Percentiles rank a stretch among this genome's conserved stretches.
These are phyloP conservation scores for Parazoanthus darwini DNA, from an alignment of 92 coral and sea anemone genomes.

Conservation along the genomic window DNA sequence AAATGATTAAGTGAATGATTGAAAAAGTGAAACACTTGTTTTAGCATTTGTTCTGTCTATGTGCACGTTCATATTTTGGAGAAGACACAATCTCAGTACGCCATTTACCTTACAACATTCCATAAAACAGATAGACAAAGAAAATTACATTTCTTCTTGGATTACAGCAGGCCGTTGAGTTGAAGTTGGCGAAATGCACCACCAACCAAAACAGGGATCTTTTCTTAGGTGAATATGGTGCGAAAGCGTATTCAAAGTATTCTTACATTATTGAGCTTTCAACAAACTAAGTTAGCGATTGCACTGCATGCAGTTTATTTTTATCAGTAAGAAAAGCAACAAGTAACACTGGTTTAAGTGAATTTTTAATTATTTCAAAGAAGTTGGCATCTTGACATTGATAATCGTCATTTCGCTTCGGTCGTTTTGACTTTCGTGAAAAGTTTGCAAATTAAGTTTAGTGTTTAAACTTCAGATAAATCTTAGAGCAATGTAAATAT, in stretches of 20 bases:
- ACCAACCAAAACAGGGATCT: background rate
- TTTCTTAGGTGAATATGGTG: no score
- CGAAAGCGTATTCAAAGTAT: no score
- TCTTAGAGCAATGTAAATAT: background rate
- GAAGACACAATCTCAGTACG: no score
- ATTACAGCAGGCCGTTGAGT: background rate
- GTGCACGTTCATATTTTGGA: no score
- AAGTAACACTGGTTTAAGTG: background rate
- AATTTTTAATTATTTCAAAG: background rate
- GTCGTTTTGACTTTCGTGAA: background rate
- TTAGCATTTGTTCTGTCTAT: background rate
- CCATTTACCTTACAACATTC: background rate
- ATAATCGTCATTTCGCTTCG: background rate
- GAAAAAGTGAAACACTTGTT: background rate
- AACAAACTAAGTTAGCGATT: background rate
- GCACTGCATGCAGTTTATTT: no score
- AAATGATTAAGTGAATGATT: background rate
- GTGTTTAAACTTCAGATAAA: constrained; percentile 17
- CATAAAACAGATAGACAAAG: background rate
- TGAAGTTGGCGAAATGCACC: background rate
- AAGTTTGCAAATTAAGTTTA: constrained; percentile 19
- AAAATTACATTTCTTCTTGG: background rate
- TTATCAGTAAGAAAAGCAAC: background rate
- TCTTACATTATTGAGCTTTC: background rate
- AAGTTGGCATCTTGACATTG: background rate